Conservation (phyloP, 2,797 vertebrate genomes). For the Streptopelia turtur region DNA sequence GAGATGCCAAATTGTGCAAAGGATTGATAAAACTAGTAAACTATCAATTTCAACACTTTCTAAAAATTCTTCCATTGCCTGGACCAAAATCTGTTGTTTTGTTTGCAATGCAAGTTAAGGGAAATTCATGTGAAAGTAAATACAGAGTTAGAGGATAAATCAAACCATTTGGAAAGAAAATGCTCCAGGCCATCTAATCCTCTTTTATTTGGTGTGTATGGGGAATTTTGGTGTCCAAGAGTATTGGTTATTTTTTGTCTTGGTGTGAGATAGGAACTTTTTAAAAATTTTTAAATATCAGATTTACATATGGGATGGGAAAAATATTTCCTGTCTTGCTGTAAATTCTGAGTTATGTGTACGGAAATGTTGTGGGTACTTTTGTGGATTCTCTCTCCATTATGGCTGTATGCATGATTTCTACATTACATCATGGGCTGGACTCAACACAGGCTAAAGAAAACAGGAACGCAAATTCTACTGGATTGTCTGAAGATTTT, state of each 20-base stretch:
- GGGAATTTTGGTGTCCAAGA: slow-evolving; percentile 38
- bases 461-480: slow-evolving; percentile 32
- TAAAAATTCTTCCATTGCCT: not conserved
- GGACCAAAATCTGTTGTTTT: not conserved
- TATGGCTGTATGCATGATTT: not conserved
- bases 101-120: not conserved
- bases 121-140: not conserved
- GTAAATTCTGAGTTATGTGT: slow-evolving; percentile 46
- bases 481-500: slow-evolving; percentile 18
- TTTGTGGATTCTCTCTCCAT: slow-evolving; percentile 39
- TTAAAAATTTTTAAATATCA: not conserved
- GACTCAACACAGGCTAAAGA: not conserved
- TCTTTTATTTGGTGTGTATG: not conserved
- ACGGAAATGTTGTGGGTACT: slow-evolving; percentile 34
- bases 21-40: not conserved
- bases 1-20: not conserved
- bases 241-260: slow-evolving; percentile 21
- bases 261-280: slow-evolving; percentile 20
- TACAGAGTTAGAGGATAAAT: not conserved
- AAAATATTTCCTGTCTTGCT: slow-evolving; percentile 54
- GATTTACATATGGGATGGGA: slow-evolving; percentile 52
- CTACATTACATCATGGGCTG: slow-evolving; percentile 39
- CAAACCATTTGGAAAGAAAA: not conserved
- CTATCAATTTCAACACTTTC: not conserved
- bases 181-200: not conserved